A percentile compares a stretch with the other conserved stretches of the same genome.
These are phyloP conservation scores for Pteromalus puparum DNA, from an alignment of 1,140 invertebrate species.

Conservation along the genomic window DNA sequence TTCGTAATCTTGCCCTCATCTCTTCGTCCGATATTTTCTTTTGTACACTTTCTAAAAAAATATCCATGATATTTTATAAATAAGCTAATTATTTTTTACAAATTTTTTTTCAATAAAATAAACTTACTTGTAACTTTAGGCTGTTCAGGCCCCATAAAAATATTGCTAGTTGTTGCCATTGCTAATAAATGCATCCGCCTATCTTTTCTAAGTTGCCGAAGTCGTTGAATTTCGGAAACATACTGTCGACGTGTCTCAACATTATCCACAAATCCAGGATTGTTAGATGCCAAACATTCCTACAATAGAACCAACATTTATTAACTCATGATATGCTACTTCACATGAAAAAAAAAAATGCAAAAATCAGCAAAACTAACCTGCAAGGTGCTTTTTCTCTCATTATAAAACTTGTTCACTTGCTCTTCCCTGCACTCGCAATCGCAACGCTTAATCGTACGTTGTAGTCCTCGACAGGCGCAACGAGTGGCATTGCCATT, in stretches of 20 bases:
- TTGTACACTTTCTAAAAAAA: conserved; percentile 62
- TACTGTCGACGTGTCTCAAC: conserved; percentile 71
- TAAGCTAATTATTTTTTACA: background rate
- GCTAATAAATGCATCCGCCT: conserved; percentile 68
- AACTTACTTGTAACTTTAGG: conserved; percentile 62
- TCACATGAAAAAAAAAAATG: background rate
- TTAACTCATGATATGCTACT: background rate
- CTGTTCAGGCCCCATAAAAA: conserved; percentile 58
- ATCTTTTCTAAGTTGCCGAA: conserved; percentile 69
- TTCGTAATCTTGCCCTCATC: conserved; percentile 72
- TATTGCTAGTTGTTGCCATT: conserved; percentile 61
- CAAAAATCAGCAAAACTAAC: conserved; percentile 50
- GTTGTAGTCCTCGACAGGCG: background rate
- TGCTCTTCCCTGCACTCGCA: background rate
- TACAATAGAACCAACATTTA: conserved; percentile 53
- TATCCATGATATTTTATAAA: background rate
- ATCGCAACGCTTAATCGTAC: background rate
- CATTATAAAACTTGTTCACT: background rate
- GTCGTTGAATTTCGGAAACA: conserved; percentile 69
- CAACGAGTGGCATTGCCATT: background rate
- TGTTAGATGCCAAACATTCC: conserved; percentile 71
- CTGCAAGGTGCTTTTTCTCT: conserved; percentile 60
- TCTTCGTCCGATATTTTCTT: conserved; percentile 72
- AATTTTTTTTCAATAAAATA: background rate
- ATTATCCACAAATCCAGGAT: conserved; percentile 70